Evolutionary conservation across 2,888 invertebrate genomes (phyloP).

Genomic region (Orgyia antiqua): DNA sequence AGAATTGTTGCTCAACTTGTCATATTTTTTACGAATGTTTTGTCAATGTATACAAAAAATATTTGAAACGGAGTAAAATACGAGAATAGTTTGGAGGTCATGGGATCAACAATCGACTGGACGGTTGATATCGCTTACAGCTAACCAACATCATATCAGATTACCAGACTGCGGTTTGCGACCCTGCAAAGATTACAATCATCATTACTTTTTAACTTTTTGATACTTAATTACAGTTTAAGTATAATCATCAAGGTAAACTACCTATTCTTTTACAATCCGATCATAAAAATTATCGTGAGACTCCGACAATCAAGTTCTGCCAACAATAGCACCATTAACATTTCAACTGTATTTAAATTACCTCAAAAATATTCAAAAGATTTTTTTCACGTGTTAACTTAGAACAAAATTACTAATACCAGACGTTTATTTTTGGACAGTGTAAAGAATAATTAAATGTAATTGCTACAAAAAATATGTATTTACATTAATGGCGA

Average conservation of each 20-base stretch:
- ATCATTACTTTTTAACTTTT: slow-evolving; percentile 1
- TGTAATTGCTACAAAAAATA: slow-evolving; percentile 8
- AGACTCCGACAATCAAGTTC: slow-evolving; percentile 15
- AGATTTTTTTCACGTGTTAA: slow-evolving; percentile 14
- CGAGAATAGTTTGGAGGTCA: slow-evolving; percentile 30
- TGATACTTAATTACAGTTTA: slow-evolving; percentile 15
- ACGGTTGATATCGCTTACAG: slow-evolving; percentile 42
- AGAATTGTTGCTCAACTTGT: too few species aligned
- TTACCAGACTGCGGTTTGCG: slow-evolving; percentile 38
- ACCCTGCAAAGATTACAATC: slow-evolving; percentile 14
- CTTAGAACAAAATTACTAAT: slow-evolving; percentile 7
- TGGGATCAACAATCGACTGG: slow-evolving; percentile 16
- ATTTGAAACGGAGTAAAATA: slow-evolving; percentile 37
- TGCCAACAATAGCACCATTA: slow-evolving; percentile 17
- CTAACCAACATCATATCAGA: slow-evolving; percentile 25
- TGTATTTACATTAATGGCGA: slow-evolving; percentile 4
- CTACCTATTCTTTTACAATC: slow-evolving; percentile 10
- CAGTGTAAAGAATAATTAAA: slow-evolving; percentile 10
- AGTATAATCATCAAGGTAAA: slow-evolving; percentile 22
- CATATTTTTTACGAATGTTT: too few species aligned
- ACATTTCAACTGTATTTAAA: slow-evolving; percentile 17
- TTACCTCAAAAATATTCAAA: slow-evolving; percentile 8
- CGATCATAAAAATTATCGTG: slow-evolving; percentile 20
- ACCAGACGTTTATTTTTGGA: slow-evolving; percentile 8
- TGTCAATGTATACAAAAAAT: slow-evolving; percentile 40